These are phyloP conservation scores for Hydropsyche betteni DNA, from an alignment of 2,888 invertebrate species.

Conservation along the genomic window DNA sequence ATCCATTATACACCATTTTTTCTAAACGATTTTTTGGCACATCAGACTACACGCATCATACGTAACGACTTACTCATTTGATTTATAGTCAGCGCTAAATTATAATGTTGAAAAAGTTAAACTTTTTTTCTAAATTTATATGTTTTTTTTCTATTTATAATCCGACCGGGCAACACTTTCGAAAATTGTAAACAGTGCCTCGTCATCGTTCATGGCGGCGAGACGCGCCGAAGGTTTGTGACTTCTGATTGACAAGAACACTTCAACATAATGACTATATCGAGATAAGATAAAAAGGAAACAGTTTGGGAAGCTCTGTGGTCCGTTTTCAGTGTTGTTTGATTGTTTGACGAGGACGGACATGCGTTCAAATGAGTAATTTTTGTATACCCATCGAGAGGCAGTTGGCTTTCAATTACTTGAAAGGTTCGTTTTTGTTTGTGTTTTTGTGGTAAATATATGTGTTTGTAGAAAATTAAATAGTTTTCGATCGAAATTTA, in stretches of 20 bases:
- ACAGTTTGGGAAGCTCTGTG: not conserved
- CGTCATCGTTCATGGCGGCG: not conserved
- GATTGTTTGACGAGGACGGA: not conserved
- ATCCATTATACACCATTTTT: not conserved
- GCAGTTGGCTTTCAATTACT: not conserved
- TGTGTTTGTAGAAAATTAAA: too few species aligned
- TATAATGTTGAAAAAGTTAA: not conserved
- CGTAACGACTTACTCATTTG: not conserved
- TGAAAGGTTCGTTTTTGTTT: constrained; percentile 8
- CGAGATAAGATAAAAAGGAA: constrained; percentile 15
- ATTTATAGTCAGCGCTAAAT: constrained; percentile 2
- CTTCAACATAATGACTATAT: not conserved
- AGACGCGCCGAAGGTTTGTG: too few species aligned
- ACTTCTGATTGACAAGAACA: too few species aligned
- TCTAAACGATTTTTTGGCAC: constrained; percentile 9
- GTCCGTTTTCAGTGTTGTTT: not conserved
- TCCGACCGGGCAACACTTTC: not conserved
- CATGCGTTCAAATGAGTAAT: constrained; percentile 16
- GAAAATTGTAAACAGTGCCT: constrained; percentile 13
- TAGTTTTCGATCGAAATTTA: too few species aligned
- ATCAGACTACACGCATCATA: not conserved
- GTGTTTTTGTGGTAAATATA: not conserved
- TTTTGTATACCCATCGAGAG: constrained; percentile 9
- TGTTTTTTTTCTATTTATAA: not conserved
- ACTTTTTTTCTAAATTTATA: too few species aligned